Base-by-base conservation (phyloP, 2,113 vertebrate species). In the Tragelaphus buxtoni region DNA sequence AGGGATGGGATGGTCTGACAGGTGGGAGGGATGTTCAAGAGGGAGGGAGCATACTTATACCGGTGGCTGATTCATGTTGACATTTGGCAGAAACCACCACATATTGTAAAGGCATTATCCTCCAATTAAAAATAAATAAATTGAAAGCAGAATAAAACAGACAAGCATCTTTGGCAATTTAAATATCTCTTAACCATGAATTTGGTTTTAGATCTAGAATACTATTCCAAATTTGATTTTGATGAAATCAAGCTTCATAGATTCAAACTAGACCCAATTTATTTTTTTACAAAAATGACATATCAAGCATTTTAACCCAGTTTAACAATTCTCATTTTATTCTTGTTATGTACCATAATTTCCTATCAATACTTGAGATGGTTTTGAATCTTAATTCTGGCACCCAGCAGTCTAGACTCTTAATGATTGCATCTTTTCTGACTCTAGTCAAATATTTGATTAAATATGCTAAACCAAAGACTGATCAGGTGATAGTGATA, bases 371-470 rank as follows among this genome's bases (percentile, higher is more conserved):
- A 82, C 11, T 58, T 83, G 10, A 39, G 24, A 95, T 51, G 22
- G 4, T 26, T 55, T 76, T 94, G 7, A 90, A 51, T 92, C 88
- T 95, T 60, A 88, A 35, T 95, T 79, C 28, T 96, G 32, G 39
- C 53, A 72, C 90, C 13, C 4, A 88, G 7, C 26, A 61, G 42
- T 92, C 58, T 90, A 65, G 42, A 93, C 14, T 97, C 26, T 8
- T 90, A 88, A 80, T 88, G 7, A 90, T 65, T 80, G 11, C 60
- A 20, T 92, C 8, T 85, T 93, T 95, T 65, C n/a, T 32, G 22
- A 96, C 17, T 39, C 92, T 20, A 81, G 16, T 94, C 76, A 95
- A 80, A 86, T 81, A 72, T 85, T 87, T 96, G 80, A 94, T 92
- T 91, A 95, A 92, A 88, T 90, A 79, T 91, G 26, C 51, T 65